These are phyloP conservation scores for Drosophila pandora DNA, from an alignment of 1,140 invertebrate genomes.

Conservation along the genomic window DNA sequence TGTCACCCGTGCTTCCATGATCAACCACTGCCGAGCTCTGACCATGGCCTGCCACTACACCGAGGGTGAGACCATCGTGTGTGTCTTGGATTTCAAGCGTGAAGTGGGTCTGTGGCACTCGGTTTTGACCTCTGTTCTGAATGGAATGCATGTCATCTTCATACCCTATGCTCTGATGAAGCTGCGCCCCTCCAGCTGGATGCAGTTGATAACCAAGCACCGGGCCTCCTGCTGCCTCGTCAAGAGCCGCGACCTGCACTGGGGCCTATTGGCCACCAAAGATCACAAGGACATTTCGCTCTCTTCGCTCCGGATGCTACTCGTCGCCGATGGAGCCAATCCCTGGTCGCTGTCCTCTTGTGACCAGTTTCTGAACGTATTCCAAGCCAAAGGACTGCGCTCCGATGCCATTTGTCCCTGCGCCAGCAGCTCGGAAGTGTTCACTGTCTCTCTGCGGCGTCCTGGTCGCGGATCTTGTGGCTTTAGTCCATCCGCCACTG, in stretches of 20 bases:
- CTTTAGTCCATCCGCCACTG: conserved; percentile 88
- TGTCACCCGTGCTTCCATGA: conserved; percentile 88
- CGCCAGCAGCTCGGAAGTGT: conserved; percentile 97
- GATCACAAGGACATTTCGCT: conserved; percentile 99
- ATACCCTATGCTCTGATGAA: conserved; percentile 99
- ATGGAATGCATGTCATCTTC: conserved; percentile 99
- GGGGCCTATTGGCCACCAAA: conserved; percentile 98
- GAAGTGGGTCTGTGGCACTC: conserved; percentile 98
- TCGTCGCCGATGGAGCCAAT: conserved; percentile 99
- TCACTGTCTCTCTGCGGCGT: conserved; percentile 97
- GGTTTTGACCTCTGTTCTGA: conserved; percentile 96
- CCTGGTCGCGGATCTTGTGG: conserved; percentile 92
- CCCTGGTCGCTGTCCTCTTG: conserved; percentile 99
- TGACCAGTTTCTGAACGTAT: conserved; percentile 99
- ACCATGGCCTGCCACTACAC: conserved; percentile 99
- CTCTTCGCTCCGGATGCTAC: conserved; percentile 93
- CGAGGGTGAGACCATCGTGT: conserved; percentile 98
- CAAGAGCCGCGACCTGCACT: conserved; percentile 99
- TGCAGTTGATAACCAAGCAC: conserved; percentile 99
- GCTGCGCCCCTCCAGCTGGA: conserved; percentile 99
- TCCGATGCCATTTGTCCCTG: conserved; percentile 99
- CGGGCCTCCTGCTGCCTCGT: conserved; percentile 99
- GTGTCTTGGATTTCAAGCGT: conserved; percentile 98
- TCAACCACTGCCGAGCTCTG: conserved; percentile 96
- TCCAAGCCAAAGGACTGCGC: conserved; percentile 95